A percentile compares a stretch with the other conserved stretches of the same genome.
These are phyloP conservation scores for Caenorhabditis drosophilae DNA, from an alignment of 2,888 invertebrate genomes.

Conservation along the genomic window DNA sequence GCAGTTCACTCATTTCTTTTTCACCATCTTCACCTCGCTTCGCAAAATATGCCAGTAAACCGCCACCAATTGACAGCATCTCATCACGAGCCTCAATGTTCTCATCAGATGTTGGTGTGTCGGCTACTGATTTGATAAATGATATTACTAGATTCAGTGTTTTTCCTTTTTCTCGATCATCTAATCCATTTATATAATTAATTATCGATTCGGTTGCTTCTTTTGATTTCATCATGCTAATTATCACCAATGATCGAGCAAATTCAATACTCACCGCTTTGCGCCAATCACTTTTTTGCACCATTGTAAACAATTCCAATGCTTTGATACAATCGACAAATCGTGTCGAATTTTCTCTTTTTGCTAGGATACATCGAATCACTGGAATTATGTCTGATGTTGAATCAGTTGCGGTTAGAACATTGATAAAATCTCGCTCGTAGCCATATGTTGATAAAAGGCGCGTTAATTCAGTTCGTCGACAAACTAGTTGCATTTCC, in stretches of 20 bases:
- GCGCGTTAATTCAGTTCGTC: slow-evolving; percentile 43
- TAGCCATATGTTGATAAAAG: slow-evolving; percentile 36
- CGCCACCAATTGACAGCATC: slow-evolving; percentile 20
- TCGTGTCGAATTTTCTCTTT: slow-evolving; percentile 18
- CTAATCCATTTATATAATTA: slow-evolving; percentile 24
- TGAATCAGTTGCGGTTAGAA: slow-evolving; percentile 8
- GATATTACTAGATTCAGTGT: slow-evolving; percentile 16
- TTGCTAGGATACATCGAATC: slow-evolving; percentile 26
- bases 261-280: slow-evolving; percentile 11
- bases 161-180: slow-evolving; percentile 15
- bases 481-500: slow-evolving; percentile 42
- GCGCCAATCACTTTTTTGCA: slow-evolving; percentile 4
- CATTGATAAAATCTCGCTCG: slow-evolving; percentile 13
- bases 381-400: slow-evolving; percentile 12
- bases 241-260: slow-evolving; percentile 15
- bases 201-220: slow-evolving; percentile 17
- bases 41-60: slow-evolving; percentile 17
- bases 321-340: slow-evolving; percentile 29
- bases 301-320: slow-evolving; percentile 14
- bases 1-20: slow-evolving; percentile 8
- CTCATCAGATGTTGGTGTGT: too few relatives aligned
- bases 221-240: slow-evolving; percentile 24
- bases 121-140: slow-evolving; percentile 24
- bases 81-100: slow-evolving; percentile 8
- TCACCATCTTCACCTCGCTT: too few relatives aligned